Evolutionary conservation across 2,888 invertebrate species (phyloP), one percentile per base, ranked within the genome.

Genomic region (Trissonchulus latispiculum): DNA sequence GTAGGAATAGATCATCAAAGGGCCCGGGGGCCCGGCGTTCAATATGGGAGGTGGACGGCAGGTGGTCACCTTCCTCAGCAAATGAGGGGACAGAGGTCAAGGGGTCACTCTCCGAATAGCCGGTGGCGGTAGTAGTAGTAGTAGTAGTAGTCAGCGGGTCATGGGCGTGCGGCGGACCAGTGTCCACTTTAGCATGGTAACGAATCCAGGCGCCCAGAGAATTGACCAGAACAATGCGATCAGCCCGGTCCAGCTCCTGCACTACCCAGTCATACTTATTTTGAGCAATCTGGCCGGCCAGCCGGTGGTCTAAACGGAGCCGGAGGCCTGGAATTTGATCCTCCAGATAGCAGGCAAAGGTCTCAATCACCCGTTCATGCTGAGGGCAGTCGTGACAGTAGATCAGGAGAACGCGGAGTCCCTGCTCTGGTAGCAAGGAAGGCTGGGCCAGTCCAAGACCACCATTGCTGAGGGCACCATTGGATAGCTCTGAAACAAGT

Each of bases 191-290:
- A 15, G 75, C 70, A 1, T 78, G 72, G 37, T 79, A 80, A 18
- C 81, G 78, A 8, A 76, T 73, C 62, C 76, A 78, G 0, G 80
- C 75, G 1, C 81, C 81, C 18, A 79, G 64, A 3, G 81, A 81
- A 74, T 82, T 81, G 67, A 81, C 73, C 29, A 81, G 48, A 18
- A 81, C 73, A n/a, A 81, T 77, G 73, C 80, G 80, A 61, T 81
- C 80, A 1, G 81, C 80, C 15, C 77, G 74, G 59, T 80, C 75
- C 31, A 81, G 76, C 28, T 78, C 78, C 0, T 77, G 74, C 67
- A 79, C 79, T 62, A 81, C 73, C 75, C 81, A 81, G 64, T 81
- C 81, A 33, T 77, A 75, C 61, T 79, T 75, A 71, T 81, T 82
- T 18, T 66, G 73, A 33, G 80, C 81, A 70, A 81, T 82, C 32